Evolutionary conservation across 1,140 invertebrate genomes (phyloP), one percentile per base, ranked within the genome.

Genomic region (Temnothorax curvispinosus): DNA sequence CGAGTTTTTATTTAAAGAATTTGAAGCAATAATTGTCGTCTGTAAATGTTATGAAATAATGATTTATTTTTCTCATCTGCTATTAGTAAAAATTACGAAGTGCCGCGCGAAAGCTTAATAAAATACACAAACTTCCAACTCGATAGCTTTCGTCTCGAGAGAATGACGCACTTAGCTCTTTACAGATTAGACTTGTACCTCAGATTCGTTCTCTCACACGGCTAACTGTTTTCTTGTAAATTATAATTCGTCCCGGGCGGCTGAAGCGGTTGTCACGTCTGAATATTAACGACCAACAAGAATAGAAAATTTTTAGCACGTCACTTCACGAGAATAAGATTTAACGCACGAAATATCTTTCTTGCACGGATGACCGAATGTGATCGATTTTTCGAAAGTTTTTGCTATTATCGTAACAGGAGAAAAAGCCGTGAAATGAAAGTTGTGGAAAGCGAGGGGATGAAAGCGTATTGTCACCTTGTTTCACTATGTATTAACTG

Each of bases 301-400:
- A 74, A 54, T 13, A 18, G 18, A 44, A 77, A 47, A 62, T 77
- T 77, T 47, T 62, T 9, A 15, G 9, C 41, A 47, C 56, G 38
- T 76, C 54, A 18, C n/a, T 6, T 50, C 41, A 3, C 21, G n/a
- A 60, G 3, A 38, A 7, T 21, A 44, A 41, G 15, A 47, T 13
- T 44, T 41, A 5, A 76, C 13, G 32, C 5, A 21, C 35, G 35
- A 60, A 52, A 11, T 47, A 27, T 76, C 27, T 27, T 56, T 35
- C n/a, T 2, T n/a, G 54, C 7, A 41, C 5, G 1, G 18, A 32
- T 4, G 5, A 41, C 7, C 58, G 2, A 47, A 77, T 38, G 13
- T 60, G 27, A 77, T 77, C 32, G 18, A 77, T 77, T 35, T 35
- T 47, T 74, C 47, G 15, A 44, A 60, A 44, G 3, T 50, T 18